Evolutionary conservation across 1,140 invertebrate genomes (phyloP).

Genomic region (Drosophila hydei): DNA sequence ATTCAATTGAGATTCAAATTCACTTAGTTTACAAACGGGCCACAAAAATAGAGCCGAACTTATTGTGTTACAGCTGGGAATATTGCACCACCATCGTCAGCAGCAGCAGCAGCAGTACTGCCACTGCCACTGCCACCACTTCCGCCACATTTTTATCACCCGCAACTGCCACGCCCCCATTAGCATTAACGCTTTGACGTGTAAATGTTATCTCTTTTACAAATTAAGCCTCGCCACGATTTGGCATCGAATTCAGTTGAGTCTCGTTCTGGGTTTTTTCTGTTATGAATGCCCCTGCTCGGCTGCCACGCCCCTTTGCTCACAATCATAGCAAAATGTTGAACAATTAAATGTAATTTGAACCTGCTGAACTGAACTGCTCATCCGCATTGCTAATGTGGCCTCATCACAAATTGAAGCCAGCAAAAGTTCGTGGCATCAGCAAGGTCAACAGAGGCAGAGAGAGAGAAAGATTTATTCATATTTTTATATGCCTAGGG

Average conservation of each 20-base stretch:
- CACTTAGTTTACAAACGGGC: conserved; percentile 49
- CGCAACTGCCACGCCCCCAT: conserved; percentile 31
- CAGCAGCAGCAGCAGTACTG: conserved; percentile 17
- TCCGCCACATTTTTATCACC: conserved; percentile 20
- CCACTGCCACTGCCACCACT: conserved; percentile 18
- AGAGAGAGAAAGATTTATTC: not conserved
- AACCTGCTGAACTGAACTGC: conserved; percentile 52
- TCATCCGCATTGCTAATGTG: conserved; percentile 13
- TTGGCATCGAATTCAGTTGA: conserved; percentile 15
- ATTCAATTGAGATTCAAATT: conserved; percentile 83
- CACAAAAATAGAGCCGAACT: conserved; percentile 20
- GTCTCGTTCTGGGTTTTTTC: conserved; percentile 41
- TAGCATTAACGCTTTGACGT: conserved; percentile 61
- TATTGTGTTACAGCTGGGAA: conserved; percentile 70
- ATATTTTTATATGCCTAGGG: not conserved
- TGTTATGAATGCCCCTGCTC: conserved; percentile 15
- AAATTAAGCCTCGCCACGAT: conserved; percentile 62
- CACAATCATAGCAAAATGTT: conserved; percentile 59
- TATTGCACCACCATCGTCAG: conserved; percentile 22
- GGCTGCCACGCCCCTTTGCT: conserved; percentile 8
- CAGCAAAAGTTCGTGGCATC: conserved; percentile 21
- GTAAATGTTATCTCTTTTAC: conserved; percentile 81
- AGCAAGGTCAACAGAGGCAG: not conserved
- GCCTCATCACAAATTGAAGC: conserved; percentile 2
- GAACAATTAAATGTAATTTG: conserved; percentile 79